These are phyloP conservation scores for Epinotia nisella DNA, from an alignment of 2,888 invertebrate species.

Conservation along the genomic window DNA sequence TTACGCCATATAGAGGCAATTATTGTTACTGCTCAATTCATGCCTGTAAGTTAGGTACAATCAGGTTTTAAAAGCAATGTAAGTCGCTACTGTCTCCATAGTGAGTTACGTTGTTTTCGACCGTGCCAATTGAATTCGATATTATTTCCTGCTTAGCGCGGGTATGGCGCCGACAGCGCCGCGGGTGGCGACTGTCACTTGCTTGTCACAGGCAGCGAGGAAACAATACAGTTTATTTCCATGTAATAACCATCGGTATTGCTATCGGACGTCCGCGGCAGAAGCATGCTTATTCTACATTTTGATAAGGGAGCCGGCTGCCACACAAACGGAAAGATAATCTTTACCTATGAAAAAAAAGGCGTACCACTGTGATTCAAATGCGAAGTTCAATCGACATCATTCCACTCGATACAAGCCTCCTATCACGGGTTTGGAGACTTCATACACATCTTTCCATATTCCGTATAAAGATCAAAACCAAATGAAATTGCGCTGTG, in stretches of 20 bases:
- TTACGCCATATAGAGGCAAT: constrained; percentile 30
- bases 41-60: constrained; percentile 21
- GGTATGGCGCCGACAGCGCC: constrained; percentile 74
- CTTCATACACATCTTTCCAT: no score
- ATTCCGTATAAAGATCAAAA: no score
- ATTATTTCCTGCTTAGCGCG: constrained; percentile 48
- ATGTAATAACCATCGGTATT: constrained; percentile 68
- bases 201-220: constrained; percentile 65
- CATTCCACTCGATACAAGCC: no score
- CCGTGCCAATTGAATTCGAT: constrained; percentile 34
- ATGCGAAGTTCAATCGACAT: background rate
- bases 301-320: constrained; percentile 51
- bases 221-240: constrained; percentile 74
- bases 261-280: constrained; percentile 75
- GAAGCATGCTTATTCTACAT: constrained; percentile 63
- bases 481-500: no score
- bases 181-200: constrained; percentile 67
- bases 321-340: constrained; percentile 47
- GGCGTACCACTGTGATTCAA: background rate
- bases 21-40: constrained; percentile 41
- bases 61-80: background rate
- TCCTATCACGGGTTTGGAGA: no score
- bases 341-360: background rate
- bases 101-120: constrained; percentile 28
- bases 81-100: constrained; percentile 9